phyloP scores from a whole-genome alignment of 2,113 vertebrate species.

The Sceloporus undulatus region DNA sequence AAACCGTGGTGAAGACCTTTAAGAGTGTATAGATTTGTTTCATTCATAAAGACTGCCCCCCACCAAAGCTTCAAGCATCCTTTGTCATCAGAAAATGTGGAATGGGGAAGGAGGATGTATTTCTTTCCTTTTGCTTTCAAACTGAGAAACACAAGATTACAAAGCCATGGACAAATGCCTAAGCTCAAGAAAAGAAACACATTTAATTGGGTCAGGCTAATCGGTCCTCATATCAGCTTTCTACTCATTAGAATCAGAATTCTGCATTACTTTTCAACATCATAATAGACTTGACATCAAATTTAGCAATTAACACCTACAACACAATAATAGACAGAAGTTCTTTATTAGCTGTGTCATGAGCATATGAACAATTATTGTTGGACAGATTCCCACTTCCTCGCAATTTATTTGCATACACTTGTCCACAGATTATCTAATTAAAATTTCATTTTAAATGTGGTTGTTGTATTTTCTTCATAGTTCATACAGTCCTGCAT shows the following conservation, averaged over 20 bases:
- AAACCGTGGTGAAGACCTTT: background rate
- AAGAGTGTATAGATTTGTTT: background rate
- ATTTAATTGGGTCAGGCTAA: conserved; percentile 2
- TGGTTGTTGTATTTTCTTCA: background rate
- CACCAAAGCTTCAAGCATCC: background rate
- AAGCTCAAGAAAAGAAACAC: background rate
- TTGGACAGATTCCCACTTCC: background rate
- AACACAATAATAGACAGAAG: background rate
- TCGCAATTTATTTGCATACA: background rate
- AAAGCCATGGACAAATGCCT: background rate
- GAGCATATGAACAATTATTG: background rate
- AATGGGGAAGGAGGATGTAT: too few relatives aligned
- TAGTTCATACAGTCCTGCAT: too few relatives aligned
- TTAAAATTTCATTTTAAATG: background rate
- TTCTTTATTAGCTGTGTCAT: background rate
- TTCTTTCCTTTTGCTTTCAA: background rate
- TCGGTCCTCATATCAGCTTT: background rate
- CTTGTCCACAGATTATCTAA: background rate
- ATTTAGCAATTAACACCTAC: background rate
- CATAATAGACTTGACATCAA: background rate
- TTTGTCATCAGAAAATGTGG: background rate
- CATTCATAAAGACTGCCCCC: background rate
- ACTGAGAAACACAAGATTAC: background rate
- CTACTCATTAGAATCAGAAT: conserved; percentile 9
- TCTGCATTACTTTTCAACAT: background rate